Percentiles rank a stretch among this genome's conserved stretches.
Conservation (phyloP, 2,888 invertebrate genomes). For the Drosophila anomalipes region DNA sequence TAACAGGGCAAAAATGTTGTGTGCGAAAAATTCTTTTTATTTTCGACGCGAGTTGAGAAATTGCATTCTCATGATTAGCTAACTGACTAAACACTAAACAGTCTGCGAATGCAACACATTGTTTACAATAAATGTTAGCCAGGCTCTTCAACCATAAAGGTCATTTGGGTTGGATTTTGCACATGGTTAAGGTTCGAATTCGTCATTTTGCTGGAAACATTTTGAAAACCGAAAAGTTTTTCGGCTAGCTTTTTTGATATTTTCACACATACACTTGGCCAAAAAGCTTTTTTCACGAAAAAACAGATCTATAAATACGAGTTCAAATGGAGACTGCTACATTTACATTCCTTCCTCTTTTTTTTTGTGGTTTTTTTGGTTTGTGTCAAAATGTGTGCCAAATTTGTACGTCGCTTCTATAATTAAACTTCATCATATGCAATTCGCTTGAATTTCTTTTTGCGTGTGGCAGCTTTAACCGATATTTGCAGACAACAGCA, state of each 20-base stretch:
- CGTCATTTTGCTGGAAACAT: not conserved
- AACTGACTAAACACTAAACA: constrained; percentile 46
- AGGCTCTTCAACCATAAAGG: constrained; percentile 4
- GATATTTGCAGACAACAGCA: constrained; percentile 58
- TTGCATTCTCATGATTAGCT: constrained; percentile 60
- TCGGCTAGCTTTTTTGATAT: not conserved
- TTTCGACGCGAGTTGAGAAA: constrained; percentile 22
- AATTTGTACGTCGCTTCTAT: constrained; percentile 66
- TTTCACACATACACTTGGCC: constrained; percentile 14
- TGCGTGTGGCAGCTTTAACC: constrained; percentile 50
- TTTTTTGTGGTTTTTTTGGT: not conserved
- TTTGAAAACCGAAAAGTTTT: constrained; percentile 6
- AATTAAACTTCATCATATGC: constrained; percentile 68
- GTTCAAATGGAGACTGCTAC: constrained; percentile 64
- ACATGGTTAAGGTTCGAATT: not conserved
- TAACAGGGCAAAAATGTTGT: constrained; percentile 56
- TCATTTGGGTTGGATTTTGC: constrained; percentile 7
- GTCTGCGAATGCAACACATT: constrained; percentile 21
- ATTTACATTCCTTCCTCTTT: constrained; percentile 25
- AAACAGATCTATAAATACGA: constrained; percentile 68
- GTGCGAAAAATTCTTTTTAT: constrained; percentile 50
- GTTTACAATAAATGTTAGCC: constrained; percentile 43
- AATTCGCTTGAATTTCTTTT: constrained; percentile 32
- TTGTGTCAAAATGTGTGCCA: constrained; percentile 65
- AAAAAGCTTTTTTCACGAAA: constrained; percentile 50